Evolutionary conservation across 2,888 invertebrate species (phyloP).

Genomic region (Leptogaster cylindrica): DNA sequence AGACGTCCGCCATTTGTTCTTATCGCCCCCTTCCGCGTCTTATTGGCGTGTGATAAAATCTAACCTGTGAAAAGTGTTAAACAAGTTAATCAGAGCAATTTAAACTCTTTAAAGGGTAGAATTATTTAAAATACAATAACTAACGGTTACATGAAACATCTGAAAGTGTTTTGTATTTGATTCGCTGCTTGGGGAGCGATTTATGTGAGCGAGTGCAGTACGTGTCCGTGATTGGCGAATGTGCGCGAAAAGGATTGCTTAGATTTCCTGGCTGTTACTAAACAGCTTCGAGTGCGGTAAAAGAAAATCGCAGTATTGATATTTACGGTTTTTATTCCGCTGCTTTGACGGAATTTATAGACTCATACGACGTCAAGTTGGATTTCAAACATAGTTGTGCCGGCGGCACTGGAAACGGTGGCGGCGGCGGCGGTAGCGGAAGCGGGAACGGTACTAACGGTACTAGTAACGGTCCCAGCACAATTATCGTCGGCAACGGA

Average conservation of each 20-base stretch:
- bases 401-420: conserved; percentile 68
- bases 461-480: conserved; percentile 38
- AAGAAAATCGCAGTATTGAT: too few relatives aligned
- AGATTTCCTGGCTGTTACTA: conserved; percentile 13
- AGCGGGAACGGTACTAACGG: conserved; percentile 51
- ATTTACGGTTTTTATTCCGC: too few relatives aligned
- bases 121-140: too few relatives aligned
- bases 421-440: conserved; percentile 58
- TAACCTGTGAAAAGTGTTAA: conserved; percentile 6
- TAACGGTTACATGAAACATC: too few relatives aligned
- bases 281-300: not conserved
- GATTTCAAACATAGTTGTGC: conserved; percentile 83
- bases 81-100: conserved; percentile 23
- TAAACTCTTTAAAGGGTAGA: too few relatives aligned
- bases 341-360: conserved; percentile 18
- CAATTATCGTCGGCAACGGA: conserved; percentile 54
- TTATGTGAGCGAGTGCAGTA: conserved; percentile 1
- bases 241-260: conserved; percentile 8
- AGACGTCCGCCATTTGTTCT: conserved; percentile 17
- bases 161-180: too few relatives aligned
- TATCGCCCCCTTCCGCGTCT: not conserved
- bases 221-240: conserved; percentile 1
- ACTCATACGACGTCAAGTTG: conserved; percentile 72
- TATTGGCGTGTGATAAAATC: too few relatives aligned
- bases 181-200: not conserved